Percentiles rank a stretch among this genome's conserved stretches.
Conservation (phyloP, 2,113 vertebrate species). For the Turnix velox region DNA sequence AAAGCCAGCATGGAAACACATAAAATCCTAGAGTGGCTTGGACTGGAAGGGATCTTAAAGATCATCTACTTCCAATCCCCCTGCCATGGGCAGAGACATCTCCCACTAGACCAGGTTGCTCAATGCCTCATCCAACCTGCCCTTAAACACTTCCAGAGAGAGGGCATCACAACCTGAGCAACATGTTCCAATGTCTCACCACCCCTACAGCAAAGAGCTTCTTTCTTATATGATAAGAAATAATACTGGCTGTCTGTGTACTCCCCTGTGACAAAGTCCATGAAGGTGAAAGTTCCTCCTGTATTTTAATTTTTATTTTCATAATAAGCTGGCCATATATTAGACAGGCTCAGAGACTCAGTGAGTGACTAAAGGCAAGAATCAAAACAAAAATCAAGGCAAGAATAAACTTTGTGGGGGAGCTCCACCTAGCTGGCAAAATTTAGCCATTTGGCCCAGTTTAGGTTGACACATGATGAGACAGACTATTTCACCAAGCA, state of each 20-base stretch:
- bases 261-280: background rate
- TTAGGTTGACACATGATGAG: background rate
- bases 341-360: background rate
- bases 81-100: too few relatives aligned
- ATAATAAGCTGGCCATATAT: background rate
- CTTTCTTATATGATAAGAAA: too few relatives aligned
- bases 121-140: too few relatives aligned
- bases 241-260: background rate
- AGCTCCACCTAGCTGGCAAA: slow-evolving; percentile 62
- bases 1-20: too few relatives aligned
- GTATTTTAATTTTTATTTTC: background rate
- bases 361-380: background rate
- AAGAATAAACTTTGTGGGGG: slow-evolving; percentile 35
- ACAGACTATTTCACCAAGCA: background rate
- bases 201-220: too few relatives aligned
- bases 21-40: too few relatives aligned
- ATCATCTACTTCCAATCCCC: too few relatives aligned
- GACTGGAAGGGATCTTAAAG: too few relatives aligned
- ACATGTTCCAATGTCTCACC: too few relatives aligned
- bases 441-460: slow-evolving; percentile 50
- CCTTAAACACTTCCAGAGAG: too few relatives aligned
- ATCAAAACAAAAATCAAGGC: slow-evolving; percentile 3
- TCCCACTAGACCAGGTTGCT: too few relatives aligned
- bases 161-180: too few relatives aligned
- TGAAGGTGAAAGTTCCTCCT: background rate